These are phyloP conservation scores for Sylvilagus bachmani DNA, from an alignment of 2,113 vertebrate species.

Conservation along the genomic window DNA sequence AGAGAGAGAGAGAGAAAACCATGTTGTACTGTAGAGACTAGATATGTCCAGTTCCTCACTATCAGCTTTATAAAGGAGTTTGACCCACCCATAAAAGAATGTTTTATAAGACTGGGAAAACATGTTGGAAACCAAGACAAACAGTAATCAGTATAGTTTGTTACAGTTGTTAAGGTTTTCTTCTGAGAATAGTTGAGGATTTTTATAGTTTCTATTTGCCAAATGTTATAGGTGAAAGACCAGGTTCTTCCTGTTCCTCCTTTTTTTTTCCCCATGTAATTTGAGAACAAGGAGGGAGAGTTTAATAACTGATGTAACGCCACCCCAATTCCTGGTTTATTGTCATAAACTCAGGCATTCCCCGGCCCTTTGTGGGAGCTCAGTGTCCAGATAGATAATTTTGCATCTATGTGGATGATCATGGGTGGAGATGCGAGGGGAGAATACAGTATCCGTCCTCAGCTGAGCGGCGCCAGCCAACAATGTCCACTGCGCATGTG, in stretches of 20 bases:
- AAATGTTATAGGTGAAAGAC: not conserved
- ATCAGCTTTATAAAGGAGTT: constrained; percentile 35
- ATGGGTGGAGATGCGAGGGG: not conserved
- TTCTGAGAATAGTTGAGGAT: not conserved
- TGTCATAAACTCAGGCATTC: not conserved
- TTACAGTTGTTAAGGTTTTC: not conserved
- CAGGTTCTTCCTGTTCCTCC: not conserved
- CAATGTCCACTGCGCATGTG: not conserved
- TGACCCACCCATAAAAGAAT: not conserved
- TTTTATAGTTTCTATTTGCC: not conserved
- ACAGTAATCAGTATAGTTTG: not conserved
- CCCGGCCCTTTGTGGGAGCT: not conserved
- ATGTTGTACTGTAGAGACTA: not conserved
- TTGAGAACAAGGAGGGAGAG: not conserved
- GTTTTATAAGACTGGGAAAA: constrained; percentile 5
- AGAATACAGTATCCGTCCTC: not conserved
- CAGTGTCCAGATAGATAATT: not conserved
- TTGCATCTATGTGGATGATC: not conserved
- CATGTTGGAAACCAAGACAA: not conserved
- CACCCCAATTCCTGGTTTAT: not conserved
- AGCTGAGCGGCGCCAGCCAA: not conserved
- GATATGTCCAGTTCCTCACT: not conserved
- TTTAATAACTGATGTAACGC: not conserved
- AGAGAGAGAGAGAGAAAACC: no score
- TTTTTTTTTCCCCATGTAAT: not conserved